phyloP scores from a whole-genome alignment of 2,888 invertebrate genomes.

The Nudaria mundana region DNA sequence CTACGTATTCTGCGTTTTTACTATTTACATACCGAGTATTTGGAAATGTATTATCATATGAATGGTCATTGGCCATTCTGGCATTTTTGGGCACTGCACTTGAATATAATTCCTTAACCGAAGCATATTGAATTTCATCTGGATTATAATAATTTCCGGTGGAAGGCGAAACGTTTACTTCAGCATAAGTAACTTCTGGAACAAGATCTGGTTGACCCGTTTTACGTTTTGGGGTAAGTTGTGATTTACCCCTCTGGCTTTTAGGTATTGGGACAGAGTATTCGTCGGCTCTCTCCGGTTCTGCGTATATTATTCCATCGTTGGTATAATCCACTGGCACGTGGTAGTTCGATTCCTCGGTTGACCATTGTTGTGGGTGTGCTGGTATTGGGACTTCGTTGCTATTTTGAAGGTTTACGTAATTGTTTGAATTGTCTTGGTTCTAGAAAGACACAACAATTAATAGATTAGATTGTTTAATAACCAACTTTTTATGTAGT shows the following conservation, averaged over 20 bases:
- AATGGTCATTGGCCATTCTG: not conserved
- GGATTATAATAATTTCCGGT: not conserved
- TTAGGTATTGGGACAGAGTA: constrained; percentile 2
- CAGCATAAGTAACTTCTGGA: not conserved
- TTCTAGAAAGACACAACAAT: no score
- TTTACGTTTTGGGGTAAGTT: not conserved
- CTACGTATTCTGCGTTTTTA: constrained; percentile 2
- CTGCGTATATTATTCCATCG: not conserved
- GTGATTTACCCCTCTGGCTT: not conserved
- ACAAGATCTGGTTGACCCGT: no score
- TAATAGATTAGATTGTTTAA: no score
- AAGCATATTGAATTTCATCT: not conserved
- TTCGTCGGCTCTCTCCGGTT: not conserved
- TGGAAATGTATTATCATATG: constrained; percentile 3
- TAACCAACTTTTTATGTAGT: no score
- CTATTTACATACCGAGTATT: constrained; percentile 2
- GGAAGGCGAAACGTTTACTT: not conserved
- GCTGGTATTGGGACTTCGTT: not conserved
- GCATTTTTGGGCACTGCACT: not conserved
- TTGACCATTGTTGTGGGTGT: not conserved
- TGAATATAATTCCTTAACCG: not conserved
- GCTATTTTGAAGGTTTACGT: not conserved
- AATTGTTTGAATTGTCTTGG: no score
- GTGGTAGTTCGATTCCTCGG: not conserved
- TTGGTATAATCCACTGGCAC: not conserved